Evolutionary conservation across 1,140 invertebrate species (phyloP).

Genomic region (Caenorhabditis remanei): DNA sequence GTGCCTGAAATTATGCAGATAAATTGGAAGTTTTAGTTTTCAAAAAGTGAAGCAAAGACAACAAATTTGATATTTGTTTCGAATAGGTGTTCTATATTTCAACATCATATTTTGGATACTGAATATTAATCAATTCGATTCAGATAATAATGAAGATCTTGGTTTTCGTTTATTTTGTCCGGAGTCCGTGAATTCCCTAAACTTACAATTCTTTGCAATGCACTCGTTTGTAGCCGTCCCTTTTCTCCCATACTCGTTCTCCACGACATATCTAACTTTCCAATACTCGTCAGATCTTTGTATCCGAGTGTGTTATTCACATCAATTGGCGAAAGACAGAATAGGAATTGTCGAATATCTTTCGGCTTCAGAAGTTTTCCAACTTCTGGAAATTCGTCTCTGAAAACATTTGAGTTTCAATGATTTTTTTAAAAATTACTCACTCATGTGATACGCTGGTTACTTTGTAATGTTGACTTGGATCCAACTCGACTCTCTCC

Average conservation of each 20-base stretch:
- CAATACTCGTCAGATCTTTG: conserved; percentile 86
- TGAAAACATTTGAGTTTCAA: background rate
- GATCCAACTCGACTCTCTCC: conserved; percentile 91
- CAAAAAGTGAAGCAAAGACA: too few species aligned
- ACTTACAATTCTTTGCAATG: conserved; percentile 88
- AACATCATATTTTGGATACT: conserved; percentile 31
- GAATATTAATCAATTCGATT: background rate
- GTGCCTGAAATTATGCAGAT: conserved; percentile 81
- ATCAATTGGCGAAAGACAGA: conserved; percentile 87
- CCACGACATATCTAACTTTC: conserved; percentile 97
- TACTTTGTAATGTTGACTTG: conserved; percentile 76
- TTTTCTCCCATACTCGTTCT: conserved; percentile 93
- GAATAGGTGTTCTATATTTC: conserved; percentile 6
- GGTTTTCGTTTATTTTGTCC: too few species aligned
- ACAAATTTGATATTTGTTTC: too few species aligned
- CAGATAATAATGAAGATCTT: background rate
- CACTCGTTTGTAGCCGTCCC: conserved; percentile 93
- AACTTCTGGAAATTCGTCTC: conserved; percentile 20
- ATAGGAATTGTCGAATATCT: conserved; percentile 89
- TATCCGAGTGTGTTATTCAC: conserved; percentile 65
- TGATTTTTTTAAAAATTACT: background rate
- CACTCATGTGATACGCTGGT: conserved; percentile 17
- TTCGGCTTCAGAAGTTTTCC: conserved; percentile 80
- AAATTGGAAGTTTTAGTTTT: too few species aligned
- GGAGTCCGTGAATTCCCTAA: background rate